Conservation (phyloP, 2,888 invertebrate genomes). For the Caenorhabditis becei region DNA sequence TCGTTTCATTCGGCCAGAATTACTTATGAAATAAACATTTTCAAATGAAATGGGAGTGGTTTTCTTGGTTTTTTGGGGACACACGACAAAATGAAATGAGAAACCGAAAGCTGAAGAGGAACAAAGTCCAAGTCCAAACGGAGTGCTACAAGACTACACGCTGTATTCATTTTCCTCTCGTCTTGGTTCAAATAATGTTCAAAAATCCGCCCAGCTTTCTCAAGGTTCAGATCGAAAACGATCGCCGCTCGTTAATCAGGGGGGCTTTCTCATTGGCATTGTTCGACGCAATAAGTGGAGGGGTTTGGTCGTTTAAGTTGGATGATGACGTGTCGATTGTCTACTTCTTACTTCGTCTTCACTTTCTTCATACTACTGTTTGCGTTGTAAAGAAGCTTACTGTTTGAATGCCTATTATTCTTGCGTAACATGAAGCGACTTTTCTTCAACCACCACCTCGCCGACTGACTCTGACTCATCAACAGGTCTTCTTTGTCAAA, state of each 20-base stretch:
- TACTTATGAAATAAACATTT: conserved; percentile 48
- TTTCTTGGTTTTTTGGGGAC: no score
- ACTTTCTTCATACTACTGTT: conserved; percentile 54
- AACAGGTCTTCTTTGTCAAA: conserved; percentile 60
- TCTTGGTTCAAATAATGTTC: conserved; percentile 23
- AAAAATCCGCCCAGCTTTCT: conserved; percentile 28
- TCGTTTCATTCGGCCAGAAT: conserved; percentile 17
- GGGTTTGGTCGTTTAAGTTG: conserved; percentile 51
- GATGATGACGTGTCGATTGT: conserved; percentile 52
- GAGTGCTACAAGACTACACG: neutral
- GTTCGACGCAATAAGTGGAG: conserved; percentile 48
- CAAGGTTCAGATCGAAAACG: conserved; percentile 28
- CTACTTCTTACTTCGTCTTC: conserved; percentile 58
- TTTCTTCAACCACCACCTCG: conserved; percentile 32
- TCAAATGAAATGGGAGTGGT: neutral
- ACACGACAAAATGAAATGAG: no score
- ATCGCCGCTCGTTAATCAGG: conserved; percentile 18
- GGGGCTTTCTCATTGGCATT: conserved; percentile 19
- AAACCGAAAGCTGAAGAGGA: neutral
- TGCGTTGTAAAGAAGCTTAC: conserved; percentile 57
- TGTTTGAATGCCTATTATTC: conserved; percentile 61
- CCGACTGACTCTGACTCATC: conserved; percentile 43
- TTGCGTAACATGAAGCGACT: conserved; percentile 54
- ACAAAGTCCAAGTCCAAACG: neutral
- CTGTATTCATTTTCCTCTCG: neutral